Evolutionary conservation across 37 sponge, comb jelly and placozoan genomes (phyloP), one percentile per base, ranked within the genome.

Genomic region (Ephydatia muelleri): DNA sequence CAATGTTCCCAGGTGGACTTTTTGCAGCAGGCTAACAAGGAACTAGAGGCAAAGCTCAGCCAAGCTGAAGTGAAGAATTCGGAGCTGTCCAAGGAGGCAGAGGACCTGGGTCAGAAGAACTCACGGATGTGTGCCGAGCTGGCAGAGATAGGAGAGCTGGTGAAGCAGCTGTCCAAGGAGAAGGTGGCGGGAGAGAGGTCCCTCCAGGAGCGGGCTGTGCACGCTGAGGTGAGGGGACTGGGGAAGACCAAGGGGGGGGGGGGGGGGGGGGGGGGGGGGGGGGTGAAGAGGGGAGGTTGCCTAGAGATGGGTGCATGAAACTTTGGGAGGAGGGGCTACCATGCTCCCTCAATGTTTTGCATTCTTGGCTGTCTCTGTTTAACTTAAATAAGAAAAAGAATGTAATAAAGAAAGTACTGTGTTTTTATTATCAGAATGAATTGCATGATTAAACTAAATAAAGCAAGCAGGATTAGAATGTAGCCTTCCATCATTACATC

Each of bases 11-110:
- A 94, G 94, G 82, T 93, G 30, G 97, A 99, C 48, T 95, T 95
- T 79, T 88, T 99, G 23, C 97, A 96, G 73, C 92, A 99, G 47
- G 84, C 94, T 25, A 93, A 95, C 79, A 72, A 88, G 68, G 94
- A 97, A 80, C 73, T 99, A 82, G 97, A 95, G 66, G 72, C 49
- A 22, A 84, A 88, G 57, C 83, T 97, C 68, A 30, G 84, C 2
- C 86, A 57, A 12, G 77, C 82, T 22, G 86, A 90, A 30, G 57
- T 72, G 5, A 67, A 65, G 29, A 85, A 85, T 25, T 43, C 81
- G 26, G 83, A 87, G 39, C 36, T 88, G 70, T 81, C 88, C 38
- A 49, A 65, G n/a, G 48, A 77, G 9, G 87, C 75, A 23, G 67
- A 70, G 34, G 93, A 93, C 28, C 82, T 97, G 70, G 47, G 83